phyloP scores from a whole-genome alignment of 2,888 invertebrate genomes.

The Pseudanteris insignis region DNA sequence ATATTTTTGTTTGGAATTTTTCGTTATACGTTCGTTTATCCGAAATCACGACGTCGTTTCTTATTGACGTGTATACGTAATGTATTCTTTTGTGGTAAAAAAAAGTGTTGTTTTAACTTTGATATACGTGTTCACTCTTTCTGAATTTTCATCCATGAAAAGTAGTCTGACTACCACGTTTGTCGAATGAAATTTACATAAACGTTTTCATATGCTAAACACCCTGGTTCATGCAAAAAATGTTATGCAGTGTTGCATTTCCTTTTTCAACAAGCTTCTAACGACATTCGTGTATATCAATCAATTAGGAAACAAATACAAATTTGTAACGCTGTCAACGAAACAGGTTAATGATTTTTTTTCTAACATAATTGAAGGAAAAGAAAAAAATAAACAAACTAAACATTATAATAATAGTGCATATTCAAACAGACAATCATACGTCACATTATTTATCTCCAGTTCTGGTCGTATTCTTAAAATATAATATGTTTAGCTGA shows the following conservation, averaged over 20 bases:
- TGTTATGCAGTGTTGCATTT: slow-evolving; percentile 14
- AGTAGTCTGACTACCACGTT: not conserved
- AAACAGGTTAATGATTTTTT: no score
- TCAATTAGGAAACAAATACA: slow-evolving; percentile 12
- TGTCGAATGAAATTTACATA: slow-evolving; percentile 20
- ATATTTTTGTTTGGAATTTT: no score
- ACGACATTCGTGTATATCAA: slow-evolving; percentile 13
- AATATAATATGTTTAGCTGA: not conserved
- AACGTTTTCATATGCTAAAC: slow-evolving; percentile 38
- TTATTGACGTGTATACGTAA: no score
- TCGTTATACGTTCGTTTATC: no score
- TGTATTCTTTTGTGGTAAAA: no score
- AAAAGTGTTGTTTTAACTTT: not conserved
- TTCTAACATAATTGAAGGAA: no score
- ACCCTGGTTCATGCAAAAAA: slow-evolving; percentile 36
- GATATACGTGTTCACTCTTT: not conserved
- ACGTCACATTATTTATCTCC: slow-evolving; percentile 22
- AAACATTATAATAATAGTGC: no score
- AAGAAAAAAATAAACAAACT: no score
- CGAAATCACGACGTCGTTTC: no score
- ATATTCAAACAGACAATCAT: no score
- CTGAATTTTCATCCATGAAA: slow-evolving; percentile 5
- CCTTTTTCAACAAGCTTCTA: slow-evolving; percentile 7
- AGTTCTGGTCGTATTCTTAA: no score
- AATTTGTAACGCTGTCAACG: slow-evolving; percentile 15